These are phyloP conservation scores for Periophthalmus modestus DNA, from an alignment of 2,113 vertebrate genomes.

Conservation along the genomic window DNA sequence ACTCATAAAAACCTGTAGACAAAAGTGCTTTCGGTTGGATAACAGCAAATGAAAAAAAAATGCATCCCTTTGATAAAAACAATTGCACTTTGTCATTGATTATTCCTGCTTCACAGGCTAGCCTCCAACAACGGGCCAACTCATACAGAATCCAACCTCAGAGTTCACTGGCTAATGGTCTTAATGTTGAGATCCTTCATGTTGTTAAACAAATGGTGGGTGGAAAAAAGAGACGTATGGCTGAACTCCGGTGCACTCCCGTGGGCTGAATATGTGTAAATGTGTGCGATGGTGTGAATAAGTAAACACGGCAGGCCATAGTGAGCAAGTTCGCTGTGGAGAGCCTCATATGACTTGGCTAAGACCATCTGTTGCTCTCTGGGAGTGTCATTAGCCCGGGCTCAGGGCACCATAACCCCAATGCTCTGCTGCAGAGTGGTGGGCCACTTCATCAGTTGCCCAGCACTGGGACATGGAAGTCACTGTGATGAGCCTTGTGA, in stretches of 20 bases:
- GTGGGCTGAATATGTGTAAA: slow-evolving; percentile 45
- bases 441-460: slow-evolving; percentile 50
- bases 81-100: not conserved
- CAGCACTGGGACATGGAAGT: slow-evolving; percentile 50
- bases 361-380: slow-evolving; percentile 59
- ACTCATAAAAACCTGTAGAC: not conserved
- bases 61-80: not conserved
- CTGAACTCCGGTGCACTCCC: slow-evolving; percentile 8
- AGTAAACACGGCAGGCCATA: slow-evolving; percentile 54
- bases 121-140: not conserved
- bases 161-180: not conserved
- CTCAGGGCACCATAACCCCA: slow-evolving; percentile 61
- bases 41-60: not conserved
- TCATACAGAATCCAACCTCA: not conserved
- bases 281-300: slow-evolving; percentile 56
- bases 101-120: not conserved
- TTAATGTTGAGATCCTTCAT: not conserved
- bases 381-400: slow-evolving; percentile 57
- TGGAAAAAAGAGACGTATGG: not conserved
- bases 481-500: not conserved
- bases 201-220: slow-evolving; percentile 3
- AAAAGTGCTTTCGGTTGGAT: not conserved
- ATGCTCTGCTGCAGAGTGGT: slow-evolving; percentile 29
- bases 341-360: slow-evolving; percentile 51
- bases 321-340: slow-evolving; percentile 24